These are phyloP conservation scores for Pteronura brasiliensis DNA, from an alignment of 2,113 vertebrate species.

Conservation along the genomic window DNA sequence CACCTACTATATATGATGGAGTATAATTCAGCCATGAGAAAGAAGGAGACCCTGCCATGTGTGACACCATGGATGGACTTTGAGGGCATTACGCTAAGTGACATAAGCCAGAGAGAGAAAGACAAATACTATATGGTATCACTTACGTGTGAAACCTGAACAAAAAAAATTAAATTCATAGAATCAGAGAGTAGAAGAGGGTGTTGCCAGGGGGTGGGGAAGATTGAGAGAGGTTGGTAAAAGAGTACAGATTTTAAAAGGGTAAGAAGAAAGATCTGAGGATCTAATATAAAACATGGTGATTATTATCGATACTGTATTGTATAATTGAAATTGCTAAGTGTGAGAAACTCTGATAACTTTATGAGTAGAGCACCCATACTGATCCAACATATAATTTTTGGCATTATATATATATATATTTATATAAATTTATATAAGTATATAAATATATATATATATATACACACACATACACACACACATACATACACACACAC, in stretches of 20 bases:
- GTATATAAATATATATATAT: too few relatives aligned
- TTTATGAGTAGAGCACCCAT: not conserved
- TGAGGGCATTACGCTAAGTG: not conserved
- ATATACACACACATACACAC: too few relatives aligned
- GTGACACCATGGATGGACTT: not conserved
- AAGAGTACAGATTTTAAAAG: not conserved
- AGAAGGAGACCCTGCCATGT: not conserved
- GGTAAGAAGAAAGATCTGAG: not conserved
- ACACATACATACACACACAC: too few relatives aligned
- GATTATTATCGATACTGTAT: not conserved
- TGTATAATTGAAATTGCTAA: not conserved
- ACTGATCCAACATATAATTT: not conserved
- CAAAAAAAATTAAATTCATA: too few relatives aligned
- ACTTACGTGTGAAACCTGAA: not conserved
- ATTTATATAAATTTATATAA: too few relatives aligned
- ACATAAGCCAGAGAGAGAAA: not conserved
- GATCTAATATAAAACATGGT: not conserved
- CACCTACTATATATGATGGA: not conserved
- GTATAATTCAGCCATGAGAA: not conserved
- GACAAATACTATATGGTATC: not conserved
- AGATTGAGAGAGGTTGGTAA: not conserved
- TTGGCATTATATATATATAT: not conserved
- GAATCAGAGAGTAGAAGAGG: not conserved
- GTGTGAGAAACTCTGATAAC: not conserved
- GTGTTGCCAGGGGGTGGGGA: not conserved